A percentile compares a stretch with the other conserved stretches of the same genome.
Conservation (phyloP, 2,113 vertebrate species). For the Tupaia tana region DNA sequence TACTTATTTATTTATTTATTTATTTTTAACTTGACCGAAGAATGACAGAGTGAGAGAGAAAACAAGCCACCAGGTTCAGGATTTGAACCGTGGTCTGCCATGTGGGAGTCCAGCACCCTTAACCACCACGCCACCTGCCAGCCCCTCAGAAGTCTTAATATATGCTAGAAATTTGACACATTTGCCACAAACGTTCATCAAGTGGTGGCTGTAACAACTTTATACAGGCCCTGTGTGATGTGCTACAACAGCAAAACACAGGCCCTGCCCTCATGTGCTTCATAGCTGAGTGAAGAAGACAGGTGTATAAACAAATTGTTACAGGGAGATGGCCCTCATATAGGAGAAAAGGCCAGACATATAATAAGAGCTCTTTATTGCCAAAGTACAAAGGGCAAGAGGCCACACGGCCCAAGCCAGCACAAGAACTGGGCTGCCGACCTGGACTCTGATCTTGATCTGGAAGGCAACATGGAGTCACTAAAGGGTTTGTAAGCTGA, state of each 20-base stretch:
- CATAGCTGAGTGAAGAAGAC: neutral
- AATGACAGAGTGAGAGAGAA: too few species aligned
- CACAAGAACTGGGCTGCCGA: neutral
- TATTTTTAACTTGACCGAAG: too few species aligned
- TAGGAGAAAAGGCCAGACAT: neutral
- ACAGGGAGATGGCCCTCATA: neutral
- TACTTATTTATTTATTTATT: too few species aligned
- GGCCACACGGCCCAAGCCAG: neutral
- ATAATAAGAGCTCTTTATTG: constrained; percentile 36
- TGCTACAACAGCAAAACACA: neutral
- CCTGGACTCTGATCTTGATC: neutral
- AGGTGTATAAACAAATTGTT: constrained; percentile 43
- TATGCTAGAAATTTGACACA: neutral
- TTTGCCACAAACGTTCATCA: neutral
- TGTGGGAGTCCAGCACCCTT: too few species aligned
- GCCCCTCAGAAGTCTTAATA: neutral
- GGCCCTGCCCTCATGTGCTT: constrained; percentile 12
- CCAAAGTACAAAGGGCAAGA: constrained; percentile 32
- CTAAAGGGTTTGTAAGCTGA: neutral
- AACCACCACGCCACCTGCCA: too few species aligned
- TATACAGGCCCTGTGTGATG: neutral
- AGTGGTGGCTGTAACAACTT: neutral
- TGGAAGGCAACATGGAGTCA: neutral
- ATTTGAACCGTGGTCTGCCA: too few species aligned
- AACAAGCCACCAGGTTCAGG: too few species aligned